Evolutionary conservation across 2,888 invertebrate genomes (phyloP), one percentile per base, ranked within the genome.

Genomic region (Brassicogethes aeneus): DNA sequence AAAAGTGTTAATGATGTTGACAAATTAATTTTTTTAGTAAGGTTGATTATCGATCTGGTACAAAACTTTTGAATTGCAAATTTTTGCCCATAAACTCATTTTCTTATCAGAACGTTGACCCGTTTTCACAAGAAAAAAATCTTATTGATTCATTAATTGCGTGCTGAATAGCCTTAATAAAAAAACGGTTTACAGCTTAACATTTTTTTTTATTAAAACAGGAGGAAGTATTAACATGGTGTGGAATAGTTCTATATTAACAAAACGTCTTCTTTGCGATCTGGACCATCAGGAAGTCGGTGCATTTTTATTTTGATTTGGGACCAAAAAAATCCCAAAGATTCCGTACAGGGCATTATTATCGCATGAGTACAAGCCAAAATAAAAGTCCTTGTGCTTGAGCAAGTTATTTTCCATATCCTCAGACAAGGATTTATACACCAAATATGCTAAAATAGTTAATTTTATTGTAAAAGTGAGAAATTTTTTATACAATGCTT

Each of bases 371-470:
- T 70, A 52, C 74, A 72, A 0, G 77, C 68, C 35, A 71, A 68
- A 40, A 77, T 66, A 58, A 79, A 73, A 3, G 74, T 75, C 36
- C 79, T 73, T 1, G 74, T 64, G 1, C 78, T 76, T 1, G 77
- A 75, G 58, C 77, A 82, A 58, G 77, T 75, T 56, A 85, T 79
- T 66, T 80, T 80, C 65, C 77, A 73, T 44, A 76, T 72, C 42
- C 82, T 73, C 37, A 85, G 66, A 43, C 76, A 76, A 0, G 85
- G 85, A 0, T 75, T 79, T 17, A 78, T 68, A 59, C 80, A 81
- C 85, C 85, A 85, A 56, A 85, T 80, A 69, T 84, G 81, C 82
- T 83, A 66, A 46, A 73, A 46, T 38, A 34, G 46, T 30, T 34
- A 37, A 34, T 16, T 10, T 15, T 35, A 16, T 15, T 40, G 14